These are phyloP conservation scores for Anomalospiza imberbis DNA, from an alignment of 2,797 vertebrate genomes.

Conservation along the genomic window DNA sequence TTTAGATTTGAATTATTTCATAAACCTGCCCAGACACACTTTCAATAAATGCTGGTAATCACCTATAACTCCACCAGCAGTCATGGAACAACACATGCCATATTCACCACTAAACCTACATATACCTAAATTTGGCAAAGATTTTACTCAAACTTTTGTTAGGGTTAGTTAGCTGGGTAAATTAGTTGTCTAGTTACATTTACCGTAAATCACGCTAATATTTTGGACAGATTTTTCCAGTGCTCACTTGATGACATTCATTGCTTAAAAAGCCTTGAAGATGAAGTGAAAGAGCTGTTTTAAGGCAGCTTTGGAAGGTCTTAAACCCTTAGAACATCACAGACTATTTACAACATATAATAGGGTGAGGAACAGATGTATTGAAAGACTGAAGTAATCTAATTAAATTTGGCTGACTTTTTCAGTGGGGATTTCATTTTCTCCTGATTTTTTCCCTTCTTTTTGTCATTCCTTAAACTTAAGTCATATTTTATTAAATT, in stretches of 20 bases:
- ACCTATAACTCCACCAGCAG: accelerated
- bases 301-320: not conserved
- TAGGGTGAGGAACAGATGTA: not conserved
- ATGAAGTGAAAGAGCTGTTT: not conserved
- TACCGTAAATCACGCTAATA: not conserved
- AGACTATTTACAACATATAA: not conserved
- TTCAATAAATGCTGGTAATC: not conserved
- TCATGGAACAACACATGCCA: not conserved
- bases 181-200: not conserved
- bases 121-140: not conserved
- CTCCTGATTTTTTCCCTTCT: not conserved
- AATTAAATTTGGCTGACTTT: slow-evolving; percentile 21
- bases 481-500: not conserved
- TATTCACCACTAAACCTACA: not conserved
- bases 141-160: not conserved
- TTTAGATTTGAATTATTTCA: not conserved
- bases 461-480: not conserved
- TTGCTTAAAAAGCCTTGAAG: not conserved
- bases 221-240: not conserved
- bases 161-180: not conserved
- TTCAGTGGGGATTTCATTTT: slow-evolving; percentile 34
- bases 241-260: not conserved
- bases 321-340: not conserved
- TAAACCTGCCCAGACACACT: not conserved
- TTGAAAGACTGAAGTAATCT: slow-evolving; percentile 35